Base-by-base conservation (phyloP, 2,797 vertebrate genomes). In the Enteromius anoplus region DNA sequence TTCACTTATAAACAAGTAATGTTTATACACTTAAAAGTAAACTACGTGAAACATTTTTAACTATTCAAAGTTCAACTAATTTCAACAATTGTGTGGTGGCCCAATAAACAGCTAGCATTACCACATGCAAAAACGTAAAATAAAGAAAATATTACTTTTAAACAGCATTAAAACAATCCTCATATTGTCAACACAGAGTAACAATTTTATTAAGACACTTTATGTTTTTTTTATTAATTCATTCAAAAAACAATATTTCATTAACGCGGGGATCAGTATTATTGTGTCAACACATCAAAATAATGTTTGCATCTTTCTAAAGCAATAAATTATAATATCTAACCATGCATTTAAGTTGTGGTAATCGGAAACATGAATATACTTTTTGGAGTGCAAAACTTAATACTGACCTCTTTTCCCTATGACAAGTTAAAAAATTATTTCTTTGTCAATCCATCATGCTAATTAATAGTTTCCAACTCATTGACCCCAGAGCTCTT, bases 401-500 rank as follows among this genome's bases (percentile, higher is more conserved):
- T 40, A 69, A 53, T 26, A 51, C 17, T 29, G 5, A 29, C 32
- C 14, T 26, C 17, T 40, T 2, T n/a, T n/a, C n/a, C n/a, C n/a
- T n/a, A n/a, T n/a, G n/a, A n/a, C n/a, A n/a, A n/a, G n/a, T n/a
- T n/a, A n/a, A n/a, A n/a, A 40, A 10, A 58, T 14, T 0, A 19
- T 69, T 69, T 17, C 11, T 42, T 42, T 37, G 1, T 17, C 37
- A 45, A 71, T 80, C 4, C 62, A 78, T 51, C 45, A 78, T 11
- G 19, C 23, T 47, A n/a, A 32, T 77, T 32, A 78, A 23, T 49
- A 5, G 26, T 58, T 58, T n/a, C 6, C 11, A n/a, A 42, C 37
- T 70, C 23, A 21, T 5, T 65, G 6, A 45, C 15, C 42, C 40
- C n/a, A 66, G 10, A 53, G 23, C 23, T 83, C 94, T 94, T 88